phyloP scores from a whole-genome alignment of 2,888 invertebrate genomes.

The Heliconius ethilla region DNA sequence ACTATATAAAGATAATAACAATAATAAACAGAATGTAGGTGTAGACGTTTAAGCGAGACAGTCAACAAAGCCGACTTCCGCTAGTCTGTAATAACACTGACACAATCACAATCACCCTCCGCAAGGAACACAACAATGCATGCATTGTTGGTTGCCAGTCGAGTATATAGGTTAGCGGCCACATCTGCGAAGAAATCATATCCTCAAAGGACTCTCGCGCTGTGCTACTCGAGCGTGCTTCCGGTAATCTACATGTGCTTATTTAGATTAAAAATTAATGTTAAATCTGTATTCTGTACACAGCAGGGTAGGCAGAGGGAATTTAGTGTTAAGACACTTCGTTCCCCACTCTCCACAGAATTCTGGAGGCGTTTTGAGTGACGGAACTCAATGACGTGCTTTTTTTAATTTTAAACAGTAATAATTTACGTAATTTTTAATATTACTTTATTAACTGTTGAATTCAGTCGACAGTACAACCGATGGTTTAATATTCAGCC shows the following conservation, averaged over 20 bases:
- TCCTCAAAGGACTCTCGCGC: slow-evolving; percentile 22
- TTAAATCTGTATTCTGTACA: no score
- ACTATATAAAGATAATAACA: not conserved
- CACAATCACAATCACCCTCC: slow-evolving; percentile 27
- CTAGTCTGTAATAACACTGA: slow-evolving; percentile 25
- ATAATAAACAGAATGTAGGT: not conserved
- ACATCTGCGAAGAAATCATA: slow-evolving; percentile 26
- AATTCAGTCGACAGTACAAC: slow-evolving; percentile 18
- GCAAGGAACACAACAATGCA: slow-evolving; percentile 24
- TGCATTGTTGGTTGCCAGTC: slow-evolving; percentile 13
- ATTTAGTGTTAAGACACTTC: no score
- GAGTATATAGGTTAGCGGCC: slow-evolving; percentile 28
- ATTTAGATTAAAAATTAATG: not conserved
- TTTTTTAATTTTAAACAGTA: not conserved
- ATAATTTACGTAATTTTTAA: not conserved
- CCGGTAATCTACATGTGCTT: not conserved
- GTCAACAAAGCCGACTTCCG: slow-evolving; percentile 19
- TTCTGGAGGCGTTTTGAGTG: no score
- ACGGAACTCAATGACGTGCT: no score
- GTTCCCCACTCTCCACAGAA: no score
- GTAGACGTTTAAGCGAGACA: slow-evolving; percentile 14
- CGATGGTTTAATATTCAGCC: slow-evolving; percentile 19
- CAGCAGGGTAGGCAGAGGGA: no score
- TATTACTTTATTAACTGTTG: slow-evolving; percentile 10
- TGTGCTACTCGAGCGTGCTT: slow-evolving; percentile 8